Base-by-base conservation (phyloP, 2,888 invertebrate genomes). In the Drosophila prostipennis region DNA sequence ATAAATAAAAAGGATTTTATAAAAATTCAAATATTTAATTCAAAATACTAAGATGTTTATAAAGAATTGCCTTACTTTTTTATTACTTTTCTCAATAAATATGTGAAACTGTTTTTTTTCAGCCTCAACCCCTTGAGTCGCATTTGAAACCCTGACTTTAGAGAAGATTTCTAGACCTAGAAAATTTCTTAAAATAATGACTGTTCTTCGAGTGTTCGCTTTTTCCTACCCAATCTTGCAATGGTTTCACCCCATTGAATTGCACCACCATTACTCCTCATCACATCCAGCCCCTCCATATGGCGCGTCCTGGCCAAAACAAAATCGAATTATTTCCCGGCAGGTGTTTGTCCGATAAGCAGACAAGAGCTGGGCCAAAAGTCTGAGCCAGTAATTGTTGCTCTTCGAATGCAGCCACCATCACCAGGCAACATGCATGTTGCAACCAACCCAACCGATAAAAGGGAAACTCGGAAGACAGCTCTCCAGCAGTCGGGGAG, bases 341-440 rank as follows among this genome's bases (percentile, higher is more conserved):
- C 70, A 70, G 70, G 70, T 70, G 70, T 49, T 43, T 29, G 46
- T 6, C 52, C 37, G 64, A 52, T 64, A 64, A 61, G 63, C 48
- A 14, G 48, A 7, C 46, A 29, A 37, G 45, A 54, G 16, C 48
- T 16, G 14, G 16, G 34, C 54, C 54, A 43, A 32, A 26, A n/a
- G 26, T 10, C 32, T 23, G 29, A 29, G 32, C 19, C 16, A 29
- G 37, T 26, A 61, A 45, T 61, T 53, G 61, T 65, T 46, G 61
- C 64, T 14, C 13, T 43, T 37, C 42, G 59, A 51, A 45, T 59
- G 49, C 63, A 59, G 49, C 59, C 48, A 26, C 26, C 26, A 26
- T 26, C 26, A 34, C 23, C 36, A 37, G 37, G 60, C 60, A 46
- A 32, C 61, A 32, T 46, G 45, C 61, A 26, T 26, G 26, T 26